Evolutionary conservation across 1,140 invertebrate genomes (phyloP).

Genomic region (Bilobella aurantiaca): DNA sequence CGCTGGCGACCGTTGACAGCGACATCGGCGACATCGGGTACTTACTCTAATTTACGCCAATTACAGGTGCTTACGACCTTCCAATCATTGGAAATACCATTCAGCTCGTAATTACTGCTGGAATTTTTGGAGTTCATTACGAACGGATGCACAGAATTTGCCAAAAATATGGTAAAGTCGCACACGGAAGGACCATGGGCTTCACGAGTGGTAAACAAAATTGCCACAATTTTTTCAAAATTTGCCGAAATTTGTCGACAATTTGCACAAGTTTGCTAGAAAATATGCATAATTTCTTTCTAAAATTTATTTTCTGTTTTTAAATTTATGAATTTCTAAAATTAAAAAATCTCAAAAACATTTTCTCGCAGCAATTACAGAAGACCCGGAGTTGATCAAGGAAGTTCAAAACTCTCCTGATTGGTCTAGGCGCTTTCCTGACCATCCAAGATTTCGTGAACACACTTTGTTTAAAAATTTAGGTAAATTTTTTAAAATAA

Average conservation of each 20-base stretch:
- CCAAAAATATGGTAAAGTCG: background rate
- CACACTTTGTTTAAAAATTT: constrained; percentile 1
- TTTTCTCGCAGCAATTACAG: background rate
- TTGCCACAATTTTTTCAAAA: too few relatives aligned
- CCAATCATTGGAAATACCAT: background rate
- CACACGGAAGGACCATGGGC: too few relatives aligned
- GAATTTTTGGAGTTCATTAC: background rate
- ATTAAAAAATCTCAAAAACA: too few relatives aligned
- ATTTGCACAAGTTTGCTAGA: too few relatives aligned
- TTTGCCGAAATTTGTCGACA: too few relatives aligned
- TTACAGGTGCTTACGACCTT: background rate
- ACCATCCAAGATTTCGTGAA: background rate
- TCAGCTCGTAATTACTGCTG: background rate
- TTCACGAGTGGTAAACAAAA: too few relatives aligned
- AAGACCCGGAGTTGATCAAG: background rate
- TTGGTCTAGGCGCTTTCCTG: background rate
- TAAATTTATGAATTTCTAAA: too few relatives aligned
- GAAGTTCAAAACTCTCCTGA: background rate
- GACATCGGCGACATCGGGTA: too few relatives aligned
- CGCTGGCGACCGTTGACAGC: background rate
- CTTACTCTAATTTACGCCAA: background rate
- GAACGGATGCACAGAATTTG: background rate
- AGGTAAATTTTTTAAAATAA: constrained; percentile 6
- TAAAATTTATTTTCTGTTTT: too few relatives aligned
- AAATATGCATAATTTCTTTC: too few relatives aligned